These are phyloP conservation scores for Danionella cerebrum DNA, from an alignment of 2,113 vertebrate genomes.

Conservation along the genomic window DNA sequence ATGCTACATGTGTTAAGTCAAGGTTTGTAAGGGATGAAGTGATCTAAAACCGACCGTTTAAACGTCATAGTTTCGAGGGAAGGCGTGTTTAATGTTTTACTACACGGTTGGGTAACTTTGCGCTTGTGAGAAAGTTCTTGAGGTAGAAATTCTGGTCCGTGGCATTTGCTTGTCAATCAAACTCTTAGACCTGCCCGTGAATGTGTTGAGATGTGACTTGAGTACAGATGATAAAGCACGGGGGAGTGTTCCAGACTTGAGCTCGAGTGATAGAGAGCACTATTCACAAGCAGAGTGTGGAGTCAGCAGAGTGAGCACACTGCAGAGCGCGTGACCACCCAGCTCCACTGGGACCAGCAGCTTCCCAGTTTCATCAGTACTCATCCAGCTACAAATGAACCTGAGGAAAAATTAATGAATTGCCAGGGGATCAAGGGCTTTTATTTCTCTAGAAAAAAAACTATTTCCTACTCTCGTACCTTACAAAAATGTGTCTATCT, in stretches of 20 bases:
- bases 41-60: too few species aligned
- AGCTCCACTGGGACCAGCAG: not conserved
- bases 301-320: not conserved
- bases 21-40: too few species aligned
- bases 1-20: too few species aligned
- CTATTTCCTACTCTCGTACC: too few species aligned
- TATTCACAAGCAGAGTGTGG: not conserved
- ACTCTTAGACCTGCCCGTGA: not conserved
- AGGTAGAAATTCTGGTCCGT: not conserved
- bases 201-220: not conserved
- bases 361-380: not conserved
- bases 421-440: too few species aligned
- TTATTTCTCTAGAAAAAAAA: too few species aligned
- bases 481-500: too few species aligned
- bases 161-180: not conserved
- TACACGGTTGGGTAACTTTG: too few species aligned
- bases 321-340: not conserved
- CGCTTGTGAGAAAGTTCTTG: not conserved
- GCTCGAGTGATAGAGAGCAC: not conserved
- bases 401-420: not conserved
- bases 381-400: not conserved
- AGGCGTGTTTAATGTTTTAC: not conserved
- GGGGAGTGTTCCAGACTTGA: not conserved
- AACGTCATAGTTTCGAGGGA: not conserved
- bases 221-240: not conserved